These are phyloP conservation scores for Enteromius viviparus DNA, from an alignment of 2,797 vertebrate species.

Conservation along the genomic window DNA sequence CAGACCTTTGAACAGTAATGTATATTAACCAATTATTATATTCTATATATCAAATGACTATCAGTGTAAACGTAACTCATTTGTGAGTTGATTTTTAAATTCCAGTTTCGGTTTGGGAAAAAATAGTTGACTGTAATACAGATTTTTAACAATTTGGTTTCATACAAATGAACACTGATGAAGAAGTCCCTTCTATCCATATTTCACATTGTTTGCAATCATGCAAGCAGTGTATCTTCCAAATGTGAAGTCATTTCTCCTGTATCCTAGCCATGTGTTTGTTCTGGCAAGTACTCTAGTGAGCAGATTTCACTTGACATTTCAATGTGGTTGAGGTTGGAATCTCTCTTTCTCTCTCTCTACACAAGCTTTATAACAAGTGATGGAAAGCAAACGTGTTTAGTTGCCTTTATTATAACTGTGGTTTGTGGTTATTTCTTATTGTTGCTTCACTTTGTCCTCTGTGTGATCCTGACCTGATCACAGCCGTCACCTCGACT, in stretches of 20 bases:
- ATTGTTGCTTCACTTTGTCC: constrained; percentile 59
- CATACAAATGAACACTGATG: background rate
- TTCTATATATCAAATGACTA: background rate
- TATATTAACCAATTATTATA: background rate
- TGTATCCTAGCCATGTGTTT: constrained; percentile 46
- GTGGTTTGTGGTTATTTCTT: constrained; percentile 59
- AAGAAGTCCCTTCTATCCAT: constrained; percentile 9
- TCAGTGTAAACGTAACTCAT: background rate
- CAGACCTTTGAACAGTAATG: background rate
- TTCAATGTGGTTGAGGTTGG: constrained; percentile 57
- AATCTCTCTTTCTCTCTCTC: constrained; percentile 28
- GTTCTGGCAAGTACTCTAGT: constrained; percentile 44
- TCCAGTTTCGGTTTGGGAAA: background rate
- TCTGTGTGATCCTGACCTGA: constrained; percentile 66
- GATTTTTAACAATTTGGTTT: background rate
- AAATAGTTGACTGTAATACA: background rate
- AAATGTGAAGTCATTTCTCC: constrained; percentile 69
- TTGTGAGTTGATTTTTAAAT: background rate
- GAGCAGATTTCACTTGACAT: constrained; percentile 54
- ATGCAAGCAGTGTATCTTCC: constrained; percentile 22
- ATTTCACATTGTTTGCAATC: constrained; percentile 27
- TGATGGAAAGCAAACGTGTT: constrained; percentile 56
- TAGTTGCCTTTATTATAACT: constrained; percentile 61
- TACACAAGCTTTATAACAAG: constrained; percentile 40
- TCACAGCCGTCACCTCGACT: constrained; percentile 61